phyloP scores from a whole-genome alignment of 2,113 vertebrate genomes.

The Cottus gobio region DNA sequence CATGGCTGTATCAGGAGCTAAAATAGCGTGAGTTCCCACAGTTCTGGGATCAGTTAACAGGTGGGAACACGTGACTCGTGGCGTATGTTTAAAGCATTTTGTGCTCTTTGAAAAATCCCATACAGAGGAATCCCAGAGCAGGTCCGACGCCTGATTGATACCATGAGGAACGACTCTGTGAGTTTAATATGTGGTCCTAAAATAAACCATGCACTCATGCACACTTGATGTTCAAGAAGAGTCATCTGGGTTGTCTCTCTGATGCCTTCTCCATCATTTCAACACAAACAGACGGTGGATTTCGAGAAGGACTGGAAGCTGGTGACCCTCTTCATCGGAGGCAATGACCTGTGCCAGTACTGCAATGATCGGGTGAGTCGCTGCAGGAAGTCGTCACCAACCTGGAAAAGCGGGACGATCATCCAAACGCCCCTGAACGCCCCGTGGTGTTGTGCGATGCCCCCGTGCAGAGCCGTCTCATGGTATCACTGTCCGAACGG shows the following conservation, averaged over 20 bases:
- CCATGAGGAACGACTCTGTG: constrained; percentile 85
- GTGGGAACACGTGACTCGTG: neutral
- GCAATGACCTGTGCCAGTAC: constrained; percentile 92
- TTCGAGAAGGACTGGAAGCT: constrained; percentile 94
- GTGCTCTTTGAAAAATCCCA: constrained; percentile 5
- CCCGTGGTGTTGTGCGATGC: constrained; percentile 29
- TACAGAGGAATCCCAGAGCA: constrained; percentile 88
- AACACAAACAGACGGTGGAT: constrained; percentile 83
- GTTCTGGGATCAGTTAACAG: neutral
- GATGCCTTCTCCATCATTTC: constrained; percentile 16
- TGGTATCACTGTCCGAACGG: constrained; percentile 67
- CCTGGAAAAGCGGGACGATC: neutral
- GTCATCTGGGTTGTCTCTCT: neutral
- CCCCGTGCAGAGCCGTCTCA: constrained; percentile 54
- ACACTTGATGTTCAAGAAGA: neutral
- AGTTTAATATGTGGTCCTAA: constrained; percentile 63
- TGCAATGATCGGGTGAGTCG: constrained; percentile 88
- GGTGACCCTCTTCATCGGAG: constrained; percentile 92
- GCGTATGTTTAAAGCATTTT: neutral
- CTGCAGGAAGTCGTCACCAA: constrained; percentile 6
- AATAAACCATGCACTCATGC: neutral
- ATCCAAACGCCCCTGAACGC: too few relatives aligned
- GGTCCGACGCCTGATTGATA: constrained; percentile 81
- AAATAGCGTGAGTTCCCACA: constrained; percentile 82
- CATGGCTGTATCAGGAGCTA: constrained; percentile 83